These are phyloP conservation scores for Cynoglossus semilaevis DNA, from an alignment of 2,113 vertebrate species.

Conservation along the genomic window DNA sequence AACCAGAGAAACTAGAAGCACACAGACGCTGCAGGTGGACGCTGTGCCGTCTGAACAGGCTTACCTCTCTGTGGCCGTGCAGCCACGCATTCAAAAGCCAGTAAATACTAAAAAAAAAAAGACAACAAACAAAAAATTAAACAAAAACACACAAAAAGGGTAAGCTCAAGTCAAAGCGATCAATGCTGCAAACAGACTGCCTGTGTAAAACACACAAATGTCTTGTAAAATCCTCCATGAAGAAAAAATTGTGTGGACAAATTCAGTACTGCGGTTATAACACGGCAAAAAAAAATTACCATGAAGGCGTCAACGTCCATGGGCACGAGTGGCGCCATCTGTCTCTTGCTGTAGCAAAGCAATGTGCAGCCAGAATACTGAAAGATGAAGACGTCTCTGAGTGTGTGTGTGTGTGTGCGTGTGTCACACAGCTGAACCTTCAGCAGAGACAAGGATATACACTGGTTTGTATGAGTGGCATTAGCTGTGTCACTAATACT, in stretches of 20 bases:
- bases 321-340: conserved; percentile 4
- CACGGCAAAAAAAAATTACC: conserved; percentile 1
- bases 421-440: conserved; percentile 25
- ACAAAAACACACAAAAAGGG: conserved; percentile 45
- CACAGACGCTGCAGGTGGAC: conserved; percentile 41
- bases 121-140: conserved; percentile 8
- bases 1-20: conserved; percentile 37
- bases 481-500: conserved; percentile 55
- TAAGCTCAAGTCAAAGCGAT: conserved; percentile 31
- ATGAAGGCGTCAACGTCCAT: conserved; percentile 23
- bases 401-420: conserved; percentile 29
- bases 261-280: background rate
- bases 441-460: conserved; percentile 61
- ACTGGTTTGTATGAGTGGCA: conserved; percentile 72
- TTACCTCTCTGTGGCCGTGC: conserved; percentile 57
- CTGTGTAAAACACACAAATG: conserved; percentile 27
- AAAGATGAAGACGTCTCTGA: conserved; percentile 48
- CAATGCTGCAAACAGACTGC: conserved; percentile 20
- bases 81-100: conserved; percentile 54
- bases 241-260: conserved; percentile 4
- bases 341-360: conserved; percentile 14
- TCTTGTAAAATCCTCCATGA: conserved; percentile 17
- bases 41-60: conserved; percentile 43
- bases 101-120: conserved; percentile 45
- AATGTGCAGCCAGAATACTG: conserved; percentile 41